Conservation (phyloP, 37 sponge, comb jelly and placozoan species). For the Agelas oroides region DNA sequence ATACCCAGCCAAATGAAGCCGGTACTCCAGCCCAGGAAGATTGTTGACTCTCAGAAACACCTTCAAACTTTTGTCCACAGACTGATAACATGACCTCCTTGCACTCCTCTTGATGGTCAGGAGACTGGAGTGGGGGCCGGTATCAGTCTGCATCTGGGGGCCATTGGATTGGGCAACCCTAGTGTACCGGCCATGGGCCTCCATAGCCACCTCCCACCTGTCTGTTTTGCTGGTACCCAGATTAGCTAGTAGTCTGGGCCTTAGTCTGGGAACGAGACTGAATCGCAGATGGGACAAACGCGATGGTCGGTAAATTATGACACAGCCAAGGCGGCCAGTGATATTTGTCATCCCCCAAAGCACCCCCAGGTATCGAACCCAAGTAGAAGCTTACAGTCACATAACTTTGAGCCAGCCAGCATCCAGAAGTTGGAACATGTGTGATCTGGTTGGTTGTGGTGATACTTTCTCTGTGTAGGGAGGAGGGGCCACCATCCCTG, state of each 20-base stretch:
- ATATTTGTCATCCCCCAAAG: background rate
- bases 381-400: too few relatives aligned
- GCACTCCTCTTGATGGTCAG: background rate
- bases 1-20: constrained; percentile 46
- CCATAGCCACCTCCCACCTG: background rate
- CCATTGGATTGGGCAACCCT: background rate
- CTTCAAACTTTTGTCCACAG: constrained; percentile 45
- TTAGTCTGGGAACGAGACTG: too few relatives aligned
- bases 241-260: too few relatives aligned
- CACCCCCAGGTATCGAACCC: background rate
- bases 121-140: background rate
- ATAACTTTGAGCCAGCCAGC: too few relatives aligned
- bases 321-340: background rate
- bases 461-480: background rate
- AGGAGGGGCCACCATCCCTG: background rate
- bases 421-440: too few relatives aligned
- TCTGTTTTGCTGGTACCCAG: too few relatives aligned
- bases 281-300: background rate
- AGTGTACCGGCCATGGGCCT: background rate
- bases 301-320: background rate
- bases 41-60: constrained; percentile 49
- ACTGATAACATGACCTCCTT: background rate
- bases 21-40: constrained; percentile 64
- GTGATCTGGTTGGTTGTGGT: too few relatives aligned
- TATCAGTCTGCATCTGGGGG: background rate